Evolutionary conservation across 2,113 vertebrate genomes (phyloP).

Genomic region (Benitochromis conjunctus): DNA sequence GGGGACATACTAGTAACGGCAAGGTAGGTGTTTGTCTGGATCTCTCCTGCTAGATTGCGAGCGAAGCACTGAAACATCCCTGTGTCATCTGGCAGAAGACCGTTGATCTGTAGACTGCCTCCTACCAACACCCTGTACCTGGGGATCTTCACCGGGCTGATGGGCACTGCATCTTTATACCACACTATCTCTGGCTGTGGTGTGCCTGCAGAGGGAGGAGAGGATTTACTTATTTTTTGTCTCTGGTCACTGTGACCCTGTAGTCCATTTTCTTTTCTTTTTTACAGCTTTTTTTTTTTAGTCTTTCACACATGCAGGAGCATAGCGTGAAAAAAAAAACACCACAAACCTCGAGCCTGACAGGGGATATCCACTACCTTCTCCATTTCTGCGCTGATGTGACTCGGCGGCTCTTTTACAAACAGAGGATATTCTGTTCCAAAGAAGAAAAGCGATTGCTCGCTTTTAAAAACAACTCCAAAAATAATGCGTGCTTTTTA

Average conservation of each 20-base stretch:
- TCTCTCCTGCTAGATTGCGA: constrained; percentile 87
- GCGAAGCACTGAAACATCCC: constrained; percentile 99
- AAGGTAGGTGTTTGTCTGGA: constrained; percentile 95
- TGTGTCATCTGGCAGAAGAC: constrained; percentile 88
- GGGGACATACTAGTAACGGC: constrained; percentile 88
- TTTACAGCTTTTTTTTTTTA: neutral
- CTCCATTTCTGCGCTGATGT: constrained; percentile 96
- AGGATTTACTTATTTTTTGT: neutral
- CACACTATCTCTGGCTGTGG: constrained; percentile 87
- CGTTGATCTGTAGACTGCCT: constrained; percentile 91
- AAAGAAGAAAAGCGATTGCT: neutral
- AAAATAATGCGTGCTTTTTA: neutral
- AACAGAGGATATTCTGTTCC: constrained; percentile 89
- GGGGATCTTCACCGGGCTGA: constrained; percentile 80
- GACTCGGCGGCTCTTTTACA: constrained; percentile 87
- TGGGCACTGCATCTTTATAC: constrained; percentile 90
- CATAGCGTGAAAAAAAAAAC: neutral
- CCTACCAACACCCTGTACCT: constrained; percentile 84
- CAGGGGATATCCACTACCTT: constrained; percentile 96
- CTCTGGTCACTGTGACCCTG: neutral
- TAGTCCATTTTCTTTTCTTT: neutral
- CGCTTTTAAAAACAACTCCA: neutral
- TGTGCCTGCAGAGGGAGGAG: constrained; percentile 74
- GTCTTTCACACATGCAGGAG: neutral
- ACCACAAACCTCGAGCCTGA: constrained; percentile 84